Percentiles rank a stretch among this genome's conserved stretches.
phyloP scores from a whole-genome alignment of 2,113 vertebrate genomes.

The Holacanthus passer region DNA sequence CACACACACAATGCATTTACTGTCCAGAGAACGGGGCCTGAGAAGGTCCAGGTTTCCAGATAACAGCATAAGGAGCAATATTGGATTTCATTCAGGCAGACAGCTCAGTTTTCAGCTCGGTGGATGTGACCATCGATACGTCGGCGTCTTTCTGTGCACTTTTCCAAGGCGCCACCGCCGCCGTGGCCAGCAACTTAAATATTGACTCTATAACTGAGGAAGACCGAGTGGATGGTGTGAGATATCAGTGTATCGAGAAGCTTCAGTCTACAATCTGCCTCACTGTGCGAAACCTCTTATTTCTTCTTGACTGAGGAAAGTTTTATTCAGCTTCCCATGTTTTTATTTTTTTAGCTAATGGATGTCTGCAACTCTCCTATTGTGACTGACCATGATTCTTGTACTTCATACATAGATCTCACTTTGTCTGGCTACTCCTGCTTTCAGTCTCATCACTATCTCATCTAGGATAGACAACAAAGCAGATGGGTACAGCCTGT shows the following conservation, averaged over 20 bases:
- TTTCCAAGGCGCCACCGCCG: neutral
- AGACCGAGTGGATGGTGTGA: neutral
- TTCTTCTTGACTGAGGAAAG: neutral
- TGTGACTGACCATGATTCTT: neutral
- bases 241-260: neutral
- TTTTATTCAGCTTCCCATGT: neutral
- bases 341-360: neutral
- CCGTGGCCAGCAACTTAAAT: neutral
- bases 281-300: neutral
- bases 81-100: conserved; percentile 32
- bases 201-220: neutral
- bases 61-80: neutral
- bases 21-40: neutral
- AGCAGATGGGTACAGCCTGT: too few relatives aligned
- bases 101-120: conserved; percentile 1
- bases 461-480: neutral
- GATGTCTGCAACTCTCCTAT: neutral
- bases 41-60: conserved; percentile 22
- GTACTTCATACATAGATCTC: neutral
- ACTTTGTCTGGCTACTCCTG: neutral
- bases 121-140: neutral
- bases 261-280: neutral
- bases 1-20: neutral
- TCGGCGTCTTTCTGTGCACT: neutral
- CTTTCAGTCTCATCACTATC: neutral